Conservation (phyloP, 1,140 invertebrate genomes). For the Apis dorsata region DNA sequence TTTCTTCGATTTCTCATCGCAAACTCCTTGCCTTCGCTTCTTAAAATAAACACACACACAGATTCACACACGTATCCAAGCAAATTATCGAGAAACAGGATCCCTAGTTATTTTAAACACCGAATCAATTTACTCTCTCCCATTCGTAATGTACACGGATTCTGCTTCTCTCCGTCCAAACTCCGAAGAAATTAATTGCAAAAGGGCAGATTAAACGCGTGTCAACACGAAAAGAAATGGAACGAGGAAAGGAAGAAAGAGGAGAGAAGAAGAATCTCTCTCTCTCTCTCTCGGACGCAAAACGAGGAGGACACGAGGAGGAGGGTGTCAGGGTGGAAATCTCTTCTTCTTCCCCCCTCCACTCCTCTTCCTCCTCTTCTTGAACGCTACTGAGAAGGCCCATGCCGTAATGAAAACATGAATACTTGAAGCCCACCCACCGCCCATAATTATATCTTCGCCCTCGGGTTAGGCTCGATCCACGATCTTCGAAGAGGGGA, state of each 20-base stretch:
- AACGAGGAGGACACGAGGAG: too few relatives aligned
- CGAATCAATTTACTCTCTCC: not conserved
- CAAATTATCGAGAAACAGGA: conserved; percentile 9
- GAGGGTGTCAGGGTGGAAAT: conserved; percentile 61
- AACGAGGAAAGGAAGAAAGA: too few relatives aligned
- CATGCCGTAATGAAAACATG: conserved; percentile 78
- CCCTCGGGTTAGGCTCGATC: conserved; percentile 74
- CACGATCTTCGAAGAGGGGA: conserved; percentile 39
- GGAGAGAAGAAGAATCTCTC: too few relatives aligned
- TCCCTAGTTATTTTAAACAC: not conserved
- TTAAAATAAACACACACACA: not conserved
- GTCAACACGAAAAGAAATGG: conserved; percentile 31
- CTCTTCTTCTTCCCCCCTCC: conserved; percentile 20
- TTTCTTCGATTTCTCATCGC: too few relatives aligned
- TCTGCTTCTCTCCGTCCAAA: not conserved
- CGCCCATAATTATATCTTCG: conserved; percentile 79
- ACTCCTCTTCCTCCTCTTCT: conserved; percentile 1
- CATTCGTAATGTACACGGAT: conserved; percentile 2
- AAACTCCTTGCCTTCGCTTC: too few relatives aligned
- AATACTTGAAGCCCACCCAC: conserved; percentile 78
- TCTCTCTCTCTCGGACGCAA: not conserved
- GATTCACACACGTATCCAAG: not conserved
- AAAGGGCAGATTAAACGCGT: conserved; percentile 21
- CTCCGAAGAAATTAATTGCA: conserved; percentile 27
- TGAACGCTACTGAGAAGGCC: conserved; percentile 63